A percentile compares a stretch with the other conserved stretches of the same genome.
phyloP scores from a whole-genome alignment of 2,888 invertebrate species.

The Oxystoma pomonae region DNA sequence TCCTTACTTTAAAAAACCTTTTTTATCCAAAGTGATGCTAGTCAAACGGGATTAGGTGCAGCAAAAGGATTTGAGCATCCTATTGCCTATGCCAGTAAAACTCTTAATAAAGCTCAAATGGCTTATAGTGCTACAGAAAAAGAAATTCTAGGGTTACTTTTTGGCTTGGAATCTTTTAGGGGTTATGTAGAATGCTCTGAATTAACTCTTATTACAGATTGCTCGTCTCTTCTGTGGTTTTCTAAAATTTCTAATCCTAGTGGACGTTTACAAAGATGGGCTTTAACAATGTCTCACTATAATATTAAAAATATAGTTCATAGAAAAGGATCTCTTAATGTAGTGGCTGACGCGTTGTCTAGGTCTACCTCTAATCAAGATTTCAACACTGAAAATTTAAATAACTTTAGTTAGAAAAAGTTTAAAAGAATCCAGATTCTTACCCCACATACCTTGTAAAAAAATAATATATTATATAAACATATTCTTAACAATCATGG shows the following conservation, averaged over 20 bases:
- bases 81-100: slow-evolving; percentile 17
- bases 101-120: slow-evolving; percentile 8
- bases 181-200: slow-evolving; percentile 4
- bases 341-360: slow-evolving; percentile 24
- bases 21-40: slow-evolving; percentile 31
- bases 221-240: slow-evolving; percentile 28
- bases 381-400: neutral
- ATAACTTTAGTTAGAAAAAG: slow-evolving; percentile 6
- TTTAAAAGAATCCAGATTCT: slow-evolving; percentile 11
- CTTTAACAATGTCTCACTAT: slow-evolving; percentile 21
- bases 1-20: slow-evolving; percentile 26
- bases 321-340: slow-evolving; percentile 19
- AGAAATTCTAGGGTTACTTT: slow-evolving; percentile 5
- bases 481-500: slow-evolving; percentile 4
- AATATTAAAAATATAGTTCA: slow-evolving; percentile 24
- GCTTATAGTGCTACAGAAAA: slow-evolving; percentile 13
- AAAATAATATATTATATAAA: slow-evolving; percentile 20
- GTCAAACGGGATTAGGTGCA: slow-evolving; percentile 29
- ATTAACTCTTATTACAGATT: slow-evolving; percentile 27
- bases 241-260: slow-evolving; percentile 24
- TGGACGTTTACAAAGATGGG: slow-evolving; percentile 29
- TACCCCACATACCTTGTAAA: slow-evolving; percentile 18
- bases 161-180: slow-evolving; percentile 11
- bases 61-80: slow-evolving; percentile 25
- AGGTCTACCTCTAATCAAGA: neutral